Evolutionary conservation across 2,797 vertebrate species (phyloP), one percentile per base, ranked within the genome.

Genomic region (Numenius phaeopus): DNA sequence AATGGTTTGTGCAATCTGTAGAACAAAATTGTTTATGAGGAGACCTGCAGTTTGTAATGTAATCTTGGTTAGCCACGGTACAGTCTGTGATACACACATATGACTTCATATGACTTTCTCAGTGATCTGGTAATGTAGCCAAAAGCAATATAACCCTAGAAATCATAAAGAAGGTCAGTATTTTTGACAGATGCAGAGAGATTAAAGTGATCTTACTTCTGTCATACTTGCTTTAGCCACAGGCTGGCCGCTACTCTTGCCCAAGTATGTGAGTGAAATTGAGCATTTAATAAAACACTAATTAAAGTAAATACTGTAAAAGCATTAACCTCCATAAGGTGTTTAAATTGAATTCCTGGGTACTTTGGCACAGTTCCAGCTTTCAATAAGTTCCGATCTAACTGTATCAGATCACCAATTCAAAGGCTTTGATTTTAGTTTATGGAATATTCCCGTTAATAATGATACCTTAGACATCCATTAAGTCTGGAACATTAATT

Each of bases 401-500:
- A 97, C 97, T 90, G 94, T 98, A 98, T 98, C 97, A 97, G 97
- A 98, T 98, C 97, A 97, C 96, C 97, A 97, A 98, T 95, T 98
- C 98, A 98, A 98, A 98, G 96, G 75, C 83, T 95, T 94, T 93
- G 97, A 97, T 98, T 97, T 97, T 96, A 94, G 97, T 98, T 95
- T 98, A 98, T 97, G 97, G 95, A 98, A 98, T 97, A 98, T 98
- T 98, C 98, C 97, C 71, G 86, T 98, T 98, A 98, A 98, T 98
- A 98, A 98, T 92, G 96, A 98, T 98, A 98, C 97, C 97, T 98
- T 96, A 98, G 98, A 98, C 96, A 98, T 98, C 98, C 98, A 98
- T 98, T 98, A 98, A 98, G 96, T 97, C 96, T 97, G 97, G 98
- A 92, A 98, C 98, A 98, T 98, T 98, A 98, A 98, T 98, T 98